A percentile compares a stretch with the other conserved stretches of the same genome.
These are phyloP conservation scores for Lontra canadensis DNA, from an alignment of 2,113 vertebrate genomes.

Conservation along the genomic window DNA sequence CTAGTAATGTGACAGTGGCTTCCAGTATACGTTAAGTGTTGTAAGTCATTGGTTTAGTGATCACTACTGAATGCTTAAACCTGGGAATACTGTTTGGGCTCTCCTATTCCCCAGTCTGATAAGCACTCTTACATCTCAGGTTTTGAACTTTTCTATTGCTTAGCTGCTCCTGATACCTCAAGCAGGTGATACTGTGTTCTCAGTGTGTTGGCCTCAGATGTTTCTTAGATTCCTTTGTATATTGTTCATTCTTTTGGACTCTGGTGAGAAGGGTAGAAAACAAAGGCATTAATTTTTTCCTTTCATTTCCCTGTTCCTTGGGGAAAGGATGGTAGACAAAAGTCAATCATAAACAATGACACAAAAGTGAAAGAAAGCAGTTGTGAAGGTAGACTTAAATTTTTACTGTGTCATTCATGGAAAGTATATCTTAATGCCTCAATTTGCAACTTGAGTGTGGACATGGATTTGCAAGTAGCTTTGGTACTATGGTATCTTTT, in stretches of 20 bases:
- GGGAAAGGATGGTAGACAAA: not conserved
- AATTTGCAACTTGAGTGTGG: slow-evolving; percentile 17
- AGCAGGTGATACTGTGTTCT: not conserved
- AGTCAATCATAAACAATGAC: not conserved
- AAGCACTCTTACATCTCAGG: not conserved
- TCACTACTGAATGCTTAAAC: not conserved
- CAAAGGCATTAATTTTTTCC: not conserved
- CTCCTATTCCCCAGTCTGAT: not conserved
- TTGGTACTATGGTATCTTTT: slow-evolving; percentile 25
- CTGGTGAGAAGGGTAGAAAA: not conserved
- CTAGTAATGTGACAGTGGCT: not conserved
- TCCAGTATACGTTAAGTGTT: not conserved
- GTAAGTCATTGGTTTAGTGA: not conserved
- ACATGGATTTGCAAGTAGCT: not conserved
- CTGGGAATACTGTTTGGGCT: not conserved
- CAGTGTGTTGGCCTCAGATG: not conserved
- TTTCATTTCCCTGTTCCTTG: not conserved
- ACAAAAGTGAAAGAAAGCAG: not conserved
- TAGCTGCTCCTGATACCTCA: not conserved
- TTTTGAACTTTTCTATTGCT: not conserved
- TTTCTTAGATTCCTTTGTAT: not conserved
- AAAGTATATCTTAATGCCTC: not conserved
- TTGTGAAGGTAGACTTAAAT: not conserved
- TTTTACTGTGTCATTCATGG: not conserved
- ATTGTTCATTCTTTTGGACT: not conserved